Conservation (phyloP, 2,888 invertebrate genomes). For the Ormia ochracea region DNA sequence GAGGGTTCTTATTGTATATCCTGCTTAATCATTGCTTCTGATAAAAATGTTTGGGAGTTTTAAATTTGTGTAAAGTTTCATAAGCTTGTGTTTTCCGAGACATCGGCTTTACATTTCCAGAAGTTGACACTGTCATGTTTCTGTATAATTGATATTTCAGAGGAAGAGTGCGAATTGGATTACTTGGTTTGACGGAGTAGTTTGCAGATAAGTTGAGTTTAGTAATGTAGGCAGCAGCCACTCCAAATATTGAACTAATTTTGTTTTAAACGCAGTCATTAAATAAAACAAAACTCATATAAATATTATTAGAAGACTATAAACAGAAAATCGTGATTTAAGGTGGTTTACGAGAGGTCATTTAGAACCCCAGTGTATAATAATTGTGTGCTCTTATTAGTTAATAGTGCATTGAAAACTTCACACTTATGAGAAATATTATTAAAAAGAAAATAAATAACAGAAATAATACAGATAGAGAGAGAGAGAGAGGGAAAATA, state of each 20-base stretch:
- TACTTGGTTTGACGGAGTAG: no score
- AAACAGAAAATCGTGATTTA: slow-evolving; percentile 52
- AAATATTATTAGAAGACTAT: slow-evolving; percentile 36
- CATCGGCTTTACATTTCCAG: no score
- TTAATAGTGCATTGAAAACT: slow-evolving; percentile 56
- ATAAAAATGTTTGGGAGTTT: no score
- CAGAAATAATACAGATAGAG: slow-evolving; percentile 1
- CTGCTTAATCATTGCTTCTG: no score
- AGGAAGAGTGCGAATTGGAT: no score
- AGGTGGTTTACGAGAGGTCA: slow-evolving; percentile 7
- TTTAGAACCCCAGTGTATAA: slow-evolving; percentile 37
- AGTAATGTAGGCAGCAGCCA: no score
- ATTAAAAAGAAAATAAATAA: slow-evolving; percentile 2
- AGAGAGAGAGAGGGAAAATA: slow-evolving; percentile 2
- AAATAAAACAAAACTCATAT: background rate
- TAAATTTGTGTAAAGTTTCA: no score
- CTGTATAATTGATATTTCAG: no score
- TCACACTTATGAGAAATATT: slow-evolving; percentile 62
- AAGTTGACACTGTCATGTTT: no score
- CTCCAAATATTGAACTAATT: background rate
- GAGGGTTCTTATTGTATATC: no score
- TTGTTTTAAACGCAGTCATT: slow-evolving; percentile 54
- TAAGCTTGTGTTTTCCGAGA: no score
- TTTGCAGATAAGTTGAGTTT: no score
- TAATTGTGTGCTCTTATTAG: slow-evolving; percentile 60